phyloP scores from a whole-genome alignment of 2,888 invertebrate species.

The Thymelicus acteon region DNA sequence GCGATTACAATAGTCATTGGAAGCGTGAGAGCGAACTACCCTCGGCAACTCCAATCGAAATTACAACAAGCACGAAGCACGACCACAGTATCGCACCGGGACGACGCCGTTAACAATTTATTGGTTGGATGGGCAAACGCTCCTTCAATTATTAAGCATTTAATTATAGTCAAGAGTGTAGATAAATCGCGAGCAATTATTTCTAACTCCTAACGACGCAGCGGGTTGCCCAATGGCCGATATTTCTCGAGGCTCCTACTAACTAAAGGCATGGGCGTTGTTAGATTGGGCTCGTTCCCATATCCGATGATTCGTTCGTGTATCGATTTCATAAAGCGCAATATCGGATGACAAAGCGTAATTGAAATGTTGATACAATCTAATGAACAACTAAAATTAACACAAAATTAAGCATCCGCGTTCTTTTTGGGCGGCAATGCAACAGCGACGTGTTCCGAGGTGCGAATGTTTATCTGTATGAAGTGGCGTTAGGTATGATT shows the following conservation, averaged over 20 bases:
- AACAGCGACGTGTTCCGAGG: no score
- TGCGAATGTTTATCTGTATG: no score
- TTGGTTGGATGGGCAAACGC: constrained; percentile 60
- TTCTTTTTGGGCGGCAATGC: no score
- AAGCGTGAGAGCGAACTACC: constrained; percentile 79
- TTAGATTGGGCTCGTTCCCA: constrained; percentile 19
- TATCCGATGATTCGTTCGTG: constrained; percentile 20
- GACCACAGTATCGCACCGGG: constrained; percentile 66
- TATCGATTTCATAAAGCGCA: constrained; percentile 37
- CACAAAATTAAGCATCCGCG: no score
- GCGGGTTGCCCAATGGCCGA: constrained; percentile 71
- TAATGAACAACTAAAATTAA: background rate
- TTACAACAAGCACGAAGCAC: constrained; percentile 76
- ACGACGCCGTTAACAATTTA: constrained; percentile 64
- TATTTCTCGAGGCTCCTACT: constrained; percentile 65
- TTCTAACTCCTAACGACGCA: constrained; percentile 73
- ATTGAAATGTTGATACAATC: background rate
- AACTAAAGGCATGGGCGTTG: constrained; percentile 42
- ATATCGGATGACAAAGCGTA: constrained; percentile 2
- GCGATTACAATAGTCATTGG: constrained; percentile 68
- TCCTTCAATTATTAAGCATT: constrained; percentile 78
- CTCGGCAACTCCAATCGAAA: constrained; percentile 68
- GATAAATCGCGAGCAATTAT: constrained; percentile 78
- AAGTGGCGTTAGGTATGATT: no score
- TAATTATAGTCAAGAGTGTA: constrained; percentile 72